Conservation (phyloP, 1,140 invertebrate species). For the Mactra quadrangularis region DNA sequence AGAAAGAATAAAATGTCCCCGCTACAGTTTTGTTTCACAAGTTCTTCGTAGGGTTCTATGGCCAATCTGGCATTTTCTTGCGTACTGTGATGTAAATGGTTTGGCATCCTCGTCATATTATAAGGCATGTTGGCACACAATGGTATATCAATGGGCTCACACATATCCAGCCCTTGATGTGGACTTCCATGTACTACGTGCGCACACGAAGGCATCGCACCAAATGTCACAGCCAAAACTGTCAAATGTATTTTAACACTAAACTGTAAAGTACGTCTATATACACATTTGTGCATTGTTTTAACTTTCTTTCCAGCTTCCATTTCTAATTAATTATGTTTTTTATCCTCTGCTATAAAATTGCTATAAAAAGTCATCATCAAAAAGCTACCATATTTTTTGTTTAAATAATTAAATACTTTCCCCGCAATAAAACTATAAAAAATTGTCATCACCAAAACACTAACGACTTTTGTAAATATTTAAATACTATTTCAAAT, state of each 20-base stretch:
- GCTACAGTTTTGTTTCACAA: conserved; percentile 79
- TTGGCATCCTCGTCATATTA: conserved; percentile 83
- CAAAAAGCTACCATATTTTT: conserved; percentile 9
- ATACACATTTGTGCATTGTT: not conserved
- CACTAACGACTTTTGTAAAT: no score
- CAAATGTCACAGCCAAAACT: conserved; percentile 18
- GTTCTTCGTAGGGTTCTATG: conserved; percentile 78
- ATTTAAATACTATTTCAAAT: no score
- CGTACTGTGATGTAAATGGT: conserved; percentile 81
- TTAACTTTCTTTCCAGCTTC: not conserved
- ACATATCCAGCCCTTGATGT: conserved; percentile 71
- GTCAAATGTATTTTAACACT: not conserved
- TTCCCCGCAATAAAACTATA: no score
- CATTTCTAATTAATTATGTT: not conserved
- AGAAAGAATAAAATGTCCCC: conserved; percentile 79
- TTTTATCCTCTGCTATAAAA: not conserved
- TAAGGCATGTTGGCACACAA: conserved; percentile 82
- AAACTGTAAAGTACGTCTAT: not conserved
- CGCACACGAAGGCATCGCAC: not conserved
- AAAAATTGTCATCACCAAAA: no score
- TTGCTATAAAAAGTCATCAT: not conserved
- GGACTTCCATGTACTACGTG: not conserved
- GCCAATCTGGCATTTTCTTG: conserved; percentile 81
- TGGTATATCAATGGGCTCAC: conserved; percentile 81
- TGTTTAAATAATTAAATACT: not conserved